Percentiles rank a stretch among this genome's conserved stretches.
phyloP scores from a whole-genome alignment of 2,888 invertebrate species.

The Agapostemon virescens region DNA sequence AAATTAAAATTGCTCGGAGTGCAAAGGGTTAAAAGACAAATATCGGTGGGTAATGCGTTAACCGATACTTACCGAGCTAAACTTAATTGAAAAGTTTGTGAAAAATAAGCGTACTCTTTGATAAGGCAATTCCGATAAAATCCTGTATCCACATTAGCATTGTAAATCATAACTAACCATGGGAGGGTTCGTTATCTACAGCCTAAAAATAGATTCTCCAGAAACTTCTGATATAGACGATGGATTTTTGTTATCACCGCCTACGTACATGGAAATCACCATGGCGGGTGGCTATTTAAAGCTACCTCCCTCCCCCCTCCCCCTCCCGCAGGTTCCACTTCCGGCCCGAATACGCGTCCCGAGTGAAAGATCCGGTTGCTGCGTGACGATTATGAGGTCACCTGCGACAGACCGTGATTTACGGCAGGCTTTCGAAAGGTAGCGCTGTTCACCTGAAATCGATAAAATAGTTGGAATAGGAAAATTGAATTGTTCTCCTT shows the following conservation, averaged over 20 bases:
- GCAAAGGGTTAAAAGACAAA: too few species aligned
- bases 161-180: neutral
- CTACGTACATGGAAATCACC: constrained; percentile 41
- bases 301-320: too few species aligned
- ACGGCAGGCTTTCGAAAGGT: constrained; percentile 53
- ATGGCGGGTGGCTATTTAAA: constrained; percentile 62
- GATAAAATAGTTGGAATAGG: constrained; percentile 28
- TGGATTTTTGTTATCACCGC: constrained; percentile 30
- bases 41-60: neutral
- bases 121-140: constrained; percentile 13
- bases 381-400: constrained; percentile 61
- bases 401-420: constrained; percentile 49
- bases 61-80: neutral
- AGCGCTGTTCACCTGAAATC: constrained; percentile 25
- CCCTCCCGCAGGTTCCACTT: constrained; percentile 65
- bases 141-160: neutral
- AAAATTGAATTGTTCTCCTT: constrained; percentile 17
- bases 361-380: constrained; percentile 68
- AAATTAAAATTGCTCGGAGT: too few species aligned
- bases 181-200: neutral
- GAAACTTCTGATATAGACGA: constrained; percentile 32
- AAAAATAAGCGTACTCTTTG: neutral
- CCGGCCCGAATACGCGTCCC: constrained; percentile 69
- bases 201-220: constrained; percentile 34
- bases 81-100: neutral